These are phyloP conservation scores for Lipophrys pholis DNA, from an alignment of 2,113 vertebrate genomes.

Conservation along the genomic window DNA sequence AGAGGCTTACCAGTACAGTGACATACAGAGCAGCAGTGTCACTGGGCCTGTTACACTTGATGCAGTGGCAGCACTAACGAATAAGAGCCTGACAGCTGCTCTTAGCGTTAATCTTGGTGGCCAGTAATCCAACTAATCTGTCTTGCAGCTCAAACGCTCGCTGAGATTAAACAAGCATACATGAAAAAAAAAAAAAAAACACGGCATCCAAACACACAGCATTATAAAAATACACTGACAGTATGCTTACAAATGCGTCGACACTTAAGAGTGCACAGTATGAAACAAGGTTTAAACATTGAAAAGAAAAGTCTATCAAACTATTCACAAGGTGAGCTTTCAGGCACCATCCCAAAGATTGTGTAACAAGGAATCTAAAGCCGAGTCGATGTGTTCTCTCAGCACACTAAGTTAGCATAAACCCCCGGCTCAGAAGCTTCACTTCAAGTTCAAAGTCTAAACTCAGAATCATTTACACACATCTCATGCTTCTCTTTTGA, in stretches of 20 bases:
- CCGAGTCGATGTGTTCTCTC: conserved; percentile 6
- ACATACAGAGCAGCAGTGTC: conserved; percentile 2
- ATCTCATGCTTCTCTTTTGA: not conserved
- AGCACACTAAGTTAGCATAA: conserved; percentile 32
- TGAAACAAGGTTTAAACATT: not conserved
- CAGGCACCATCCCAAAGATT: conserved; percentile 6
- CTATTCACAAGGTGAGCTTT: not conserved
- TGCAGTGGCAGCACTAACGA: not conserved
- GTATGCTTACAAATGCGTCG: not conserved
- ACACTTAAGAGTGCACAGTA: not conserved
- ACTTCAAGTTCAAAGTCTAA: not conserved
- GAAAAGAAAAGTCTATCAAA: not conserved
- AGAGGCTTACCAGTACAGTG: not conserved
- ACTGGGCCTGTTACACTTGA: not conserved
- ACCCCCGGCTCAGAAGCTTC: conserved; percentile 36
- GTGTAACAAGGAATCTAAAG: conserved; percentile 36
- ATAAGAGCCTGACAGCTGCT: conserved; percentile 58
- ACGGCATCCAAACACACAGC: not conserved
- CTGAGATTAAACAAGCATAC: conserved; percentile 4
- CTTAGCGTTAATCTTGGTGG: conserved; percentile 46
- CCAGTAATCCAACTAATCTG: conserved; percentile 69
- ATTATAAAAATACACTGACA: not conserved
- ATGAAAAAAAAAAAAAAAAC: not conserved
- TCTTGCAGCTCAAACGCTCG: conserved; percentile 18
- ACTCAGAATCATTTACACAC: not conserved